A percentile compares a stretch with the other conserved stretches of the same genome.
These are phyloP conservation scores for Polydrusus cervinus DNA, from an alignment of 2,888 invertebrate genomes.

Conservation along the genomic window DNA sequence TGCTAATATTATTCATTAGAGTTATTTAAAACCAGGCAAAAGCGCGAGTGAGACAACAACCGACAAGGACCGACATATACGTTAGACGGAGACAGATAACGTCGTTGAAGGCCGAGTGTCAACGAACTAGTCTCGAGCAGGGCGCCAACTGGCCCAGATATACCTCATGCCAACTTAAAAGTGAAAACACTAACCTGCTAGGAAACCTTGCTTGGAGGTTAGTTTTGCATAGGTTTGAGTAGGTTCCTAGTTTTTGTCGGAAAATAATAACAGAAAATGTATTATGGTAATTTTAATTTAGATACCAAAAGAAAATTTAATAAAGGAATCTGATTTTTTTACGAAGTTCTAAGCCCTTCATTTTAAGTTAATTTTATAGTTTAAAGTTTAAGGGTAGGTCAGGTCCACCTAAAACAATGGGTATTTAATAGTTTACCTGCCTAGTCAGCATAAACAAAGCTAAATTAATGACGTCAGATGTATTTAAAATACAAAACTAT, in stretches of 20 bases:
- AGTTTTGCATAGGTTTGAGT: slow-evolving; percentile 40
- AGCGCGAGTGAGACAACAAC: slow-evolving; percentile 63
- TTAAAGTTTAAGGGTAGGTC: not conserved
- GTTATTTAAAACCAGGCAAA: slow-evolving; percentile 61
- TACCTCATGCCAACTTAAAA: slow-evolving; percentile 61
- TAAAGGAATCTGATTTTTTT: no score
- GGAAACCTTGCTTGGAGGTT: slow-evolving; percentile 36
- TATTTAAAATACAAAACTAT: no score
- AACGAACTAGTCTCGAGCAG: slow-evolving; percentile 76
- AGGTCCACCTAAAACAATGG: not conserved
- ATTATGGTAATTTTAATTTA: no score
- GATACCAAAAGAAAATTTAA: no score
- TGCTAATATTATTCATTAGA: slow-evolving; percentile 39
- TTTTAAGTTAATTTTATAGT: no score
- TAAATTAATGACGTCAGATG: no score
- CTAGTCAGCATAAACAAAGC: no score
- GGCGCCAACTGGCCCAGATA: slow-evolving; percentile 69
- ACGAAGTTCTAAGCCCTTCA: no score
- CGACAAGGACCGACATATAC: slow-evolving; percentile 33
- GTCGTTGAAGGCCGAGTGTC: slow-evolving; percentile 76
- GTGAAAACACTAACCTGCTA: slow-evolving; percentile 63
- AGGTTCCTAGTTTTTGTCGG: no score
- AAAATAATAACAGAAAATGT: no score
- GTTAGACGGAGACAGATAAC: slow-evolving; percentile 61
- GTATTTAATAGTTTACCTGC: not conserved